phyloP scores from a whole-genome alignment of 2,113 vertebrate species.

The Bubo blakistoni region DNA sequence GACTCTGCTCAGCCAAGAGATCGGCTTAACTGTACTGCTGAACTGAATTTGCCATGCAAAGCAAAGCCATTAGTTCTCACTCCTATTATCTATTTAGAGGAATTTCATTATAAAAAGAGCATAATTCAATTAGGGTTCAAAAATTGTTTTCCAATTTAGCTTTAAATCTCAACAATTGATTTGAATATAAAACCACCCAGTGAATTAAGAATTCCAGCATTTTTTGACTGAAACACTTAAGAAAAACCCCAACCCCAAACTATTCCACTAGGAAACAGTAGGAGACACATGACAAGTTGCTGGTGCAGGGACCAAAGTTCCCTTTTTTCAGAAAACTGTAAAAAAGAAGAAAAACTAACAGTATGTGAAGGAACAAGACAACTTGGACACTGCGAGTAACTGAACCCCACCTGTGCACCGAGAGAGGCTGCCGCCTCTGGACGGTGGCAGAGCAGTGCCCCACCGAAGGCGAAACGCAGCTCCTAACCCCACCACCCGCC shows the following conservation, averaged over 20 bases:
- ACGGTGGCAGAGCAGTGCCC: rapidly evolving
- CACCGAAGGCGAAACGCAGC: neutral
- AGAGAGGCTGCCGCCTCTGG: rapidly evolving
- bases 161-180: neutral
- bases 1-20: neutral
- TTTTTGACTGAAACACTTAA: neutral
- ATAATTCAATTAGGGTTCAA: neutral
- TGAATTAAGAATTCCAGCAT: neutral
- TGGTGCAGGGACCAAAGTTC: neutral
- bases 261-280: neutral
- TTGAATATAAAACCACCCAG: neutral
- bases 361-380: rapidly evolving
- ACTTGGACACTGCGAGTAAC: rapidly evolving
- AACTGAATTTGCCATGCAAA: neutral
- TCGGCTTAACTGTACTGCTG: neutral
- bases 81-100: neutral
- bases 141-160: neutral
- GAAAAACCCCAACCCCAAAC: neutral
- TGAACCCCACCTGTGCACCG: rapidly evolving
- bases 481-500: rapidly evolving
- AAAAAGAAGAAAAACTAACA: neutral
- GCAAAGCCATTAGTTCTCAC: neutral
- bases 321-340: neutral
- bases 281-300: neutral
- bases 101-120: neutral